Evolutionary conservation across 2,888 invertebrate genomes (phyloP), one percentile per base, ranked within the genome.

Genomic region (Drosophila silvestris): DNA sequence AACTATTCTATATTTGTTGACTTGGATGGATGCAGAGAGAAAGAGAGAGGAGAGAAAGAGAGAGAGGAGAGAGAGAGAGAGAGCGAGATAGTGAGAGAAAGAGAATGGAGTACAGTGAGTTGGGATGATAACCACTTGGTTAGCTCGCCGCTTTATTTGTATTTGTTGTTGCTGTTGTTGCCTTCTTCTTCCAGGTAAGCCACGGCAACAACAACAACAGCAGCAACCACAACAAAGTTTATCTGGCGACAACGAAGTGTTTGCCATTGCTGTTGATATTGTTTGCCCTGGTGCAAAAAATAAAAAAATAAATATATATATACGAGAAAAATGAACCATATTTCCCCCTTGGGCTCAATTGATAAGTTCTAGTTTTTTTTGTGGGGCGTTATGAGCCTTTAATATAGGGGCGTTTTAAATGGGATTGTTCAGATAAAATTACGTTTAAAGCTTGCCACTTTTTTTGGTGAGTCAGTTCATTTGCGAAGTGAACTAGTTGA

Each of bases 201-300:
- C 70, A 72, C 60, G 32, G 65, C 54, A 62, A 35, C 73, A 59
- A 50, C 54, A 50, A 4, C 26, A 28, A 37, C 39, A 52, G 58
- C 53, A 35, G 39, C 53, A 37, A 9, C 26, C 6, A 32, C 44
- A 61, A 57, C 59, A 44, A 22, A 22, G 22, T 22, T 22, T 78
- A 77, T 77, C 77, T 77, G 60, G 62, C 78, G 61, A 68, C 59
- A 77, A 50, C 41, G 47, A 37, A 64, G 61, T 81, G 73, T 78
- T 78, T 78, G 78, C 67, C 67, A 63, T 75, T 65, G 58, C 56
- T 65, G 50, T 47, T 53, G 32, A 47, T 63, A 64, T 71, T 81
- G 81, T 77, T 57, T 70, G 77, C 60, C 35, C 32, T 28, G 22
- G 30, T 26, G 22, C 50, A 68, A 33, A 51, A 37, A 41, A 14